Percentiles rank a stretch among this genome's conserved stretches.
Evolutionary conservation across 1,140 invertebrate genomes (phyloP).

Genomic region (Trialeurodes vaporariorum): DNA sequence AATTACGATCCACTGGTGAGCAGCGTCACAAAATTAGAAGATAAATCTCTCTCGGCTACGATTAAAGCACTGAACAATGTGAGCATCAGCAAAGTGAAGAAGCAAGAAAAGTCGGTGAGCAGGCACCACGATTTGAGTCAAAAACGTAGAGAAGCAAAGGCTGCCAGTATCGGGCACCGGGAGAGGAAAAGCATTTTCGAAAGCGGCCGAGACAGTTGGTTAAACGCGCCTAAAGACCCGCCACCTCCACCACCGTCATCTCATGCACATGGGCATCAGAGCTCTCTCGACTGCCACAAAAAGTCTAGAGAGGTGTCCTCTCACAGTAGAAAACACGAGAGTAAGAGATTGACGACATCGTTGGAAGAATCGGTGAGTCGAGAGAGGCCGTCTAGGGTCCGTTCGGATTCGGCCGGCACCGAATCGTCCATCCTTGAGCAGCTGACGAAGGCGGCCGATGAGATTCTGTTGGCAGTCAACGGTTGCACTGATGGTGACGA

Average conservation of each 20-base stretch:
- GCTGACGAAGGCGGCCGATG: conserved; percentile 40
- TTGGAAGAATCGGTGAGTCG: no score
- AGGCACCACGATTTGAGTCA: neutral
- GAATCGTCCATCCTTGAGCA: conserved; percentile 37
- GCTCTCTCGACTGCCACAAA: no score
- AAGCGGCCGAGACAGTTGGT: conserved; percentile 23
- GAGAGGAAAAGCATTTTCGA: conserved; percentile 9
- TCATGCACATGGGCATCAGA: no score
- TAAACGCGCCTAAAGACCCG: conserved; percentile 24
- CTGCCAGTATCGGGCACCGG: neutral
- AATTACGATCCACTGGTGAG: conserved; percentile 8
- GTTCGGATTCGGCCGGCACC: conserved; percentile 13
- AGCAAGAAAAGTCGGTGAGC: neutral
- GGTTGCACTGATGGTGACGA: conserved; percentile 40
- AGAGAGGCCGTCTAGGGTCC: no score
- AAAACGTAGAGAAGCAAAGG: conserved; percentile 1
- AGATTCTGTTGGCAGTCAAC: conserved; percentile 39
- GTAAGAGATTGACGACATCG: no score
- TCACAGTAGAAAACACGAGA: no score
- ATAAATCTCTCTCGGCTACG: no score
- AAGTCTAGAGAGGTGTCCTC: no score
- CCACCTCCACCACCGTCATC: neutral
- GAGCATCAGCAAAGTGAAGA: conserved; percentile 6
- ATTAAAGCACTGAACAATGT: conserved; percentile 5
- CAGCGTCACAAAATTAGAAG: neutral